Conservation (phyloP, 2,113 vertebrate genomes). For the Neogale vison region DNA sequence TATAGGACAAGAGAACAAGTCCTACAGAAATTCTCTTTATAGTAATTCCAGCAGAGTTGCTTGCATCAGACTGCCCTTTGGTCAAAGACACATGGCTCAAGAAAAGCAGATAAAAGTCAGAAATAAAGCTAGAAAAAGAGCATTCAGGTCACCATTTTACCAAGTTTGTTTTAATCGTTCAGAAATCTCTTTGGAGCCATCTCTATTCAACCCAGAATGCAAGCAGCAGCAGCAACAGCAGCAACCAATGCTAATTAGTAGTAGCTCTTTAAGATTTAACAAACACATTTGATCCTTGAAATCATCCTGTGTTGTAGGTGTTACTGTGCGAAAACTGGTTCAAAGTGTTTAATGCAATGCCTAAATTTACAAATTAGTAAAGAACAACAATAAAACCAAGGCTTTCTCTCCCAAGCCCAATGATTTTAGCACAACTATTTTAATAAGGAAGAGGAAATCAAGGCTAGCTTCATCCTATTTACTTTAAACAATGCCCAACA, state of each 20-base stretch:
- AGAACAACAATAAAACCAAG: neutral
- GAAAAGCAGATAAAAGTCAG: neutral
- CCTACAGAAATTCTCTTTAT: neutral
- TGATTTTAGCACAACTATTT: neutral
- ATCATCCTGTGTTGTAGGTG: neutral
- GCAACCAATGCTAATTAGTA: neutral
- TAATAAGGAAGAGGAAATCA: neutral
- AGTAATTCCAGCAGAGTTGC: neutral
- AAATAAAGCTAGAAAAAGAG: neutral
- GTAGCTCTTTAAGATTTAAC: neutral
- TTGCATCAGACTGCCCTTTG: neutral
- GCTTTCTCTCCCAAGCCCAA: neutral
- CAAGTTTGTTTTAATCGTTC: neutral
- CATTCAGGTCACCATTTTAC: neutral
- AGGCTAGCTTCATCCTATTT: neutral
- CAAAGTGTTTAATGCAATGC: neutral
- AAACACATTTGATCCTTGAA: neutral
- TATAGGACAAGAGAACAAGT: neutral
- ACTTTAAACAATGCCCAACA: neutral
- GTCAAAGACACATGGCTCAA: neutral
- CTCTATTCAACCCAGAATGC: neutral
- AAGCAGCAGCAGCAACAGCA: neutral
- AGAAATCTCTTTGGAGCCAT: neutral
- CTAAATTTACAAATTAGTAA: neutral
- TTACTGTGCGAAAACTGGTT: neutral